These are phyloP conservation scores for Chelon auratus DNA, from an alignment of 2,797 vertebrate species.

Conservation along the genomic window DNA sequence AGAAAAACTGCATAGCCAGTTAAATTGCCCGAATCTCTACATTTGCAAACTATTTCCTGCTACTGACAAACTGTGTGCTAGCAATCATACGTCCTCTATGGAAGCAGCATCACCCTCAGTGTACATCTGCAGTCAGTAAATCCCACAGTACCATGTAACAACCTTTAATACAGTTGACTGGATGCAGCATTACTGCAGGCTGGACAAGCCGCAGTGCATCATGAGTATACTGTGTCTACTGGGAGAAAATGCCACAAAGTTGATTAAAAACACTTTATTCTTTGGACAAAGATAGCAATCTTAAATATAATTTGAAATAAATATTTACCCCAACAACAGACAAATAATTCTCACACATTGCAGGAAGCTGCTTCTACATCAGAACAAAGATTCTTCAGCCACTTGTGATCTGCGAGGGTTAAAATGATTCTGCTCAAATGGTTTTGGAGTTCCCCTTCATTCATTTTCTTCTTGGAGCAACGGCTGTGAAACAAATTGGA, in stretches of 20 bases:
- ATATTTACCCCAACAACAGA: not conserved
- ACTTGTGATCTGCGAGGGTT: constrained; percentile 2
- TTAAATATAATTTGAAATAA: constrained; percentile 9
- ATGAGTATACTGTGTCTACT: not conserved
- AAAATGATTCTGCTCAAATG: not conserved
- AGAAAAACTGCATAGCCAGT: too few species aligned
- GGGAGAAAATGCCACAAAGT: not conserved
- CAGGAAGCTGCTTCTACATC: not conserved
- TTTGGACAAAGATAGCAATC: not conserved
- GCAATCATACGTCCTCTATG: not conserved
- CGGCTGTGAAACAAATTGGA: constrained; percentile 68
- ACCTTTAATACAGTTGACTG: not conserved
- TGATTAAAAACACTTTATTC: not conserved
- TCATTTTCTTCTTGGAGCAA: constrained; percentile 78
- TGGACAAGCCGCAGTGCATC: not conserved
- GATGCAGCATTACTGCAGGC: not conserved
- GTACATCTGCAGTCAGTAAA: not conserved
- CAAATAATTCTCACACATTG: too few species aligned
- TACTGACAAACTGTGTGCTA: not conserved
- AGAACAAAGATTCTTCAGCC: not conserved
- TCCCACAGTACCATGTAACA: not conserved
- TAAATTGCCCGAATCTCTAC: too few species aligned
- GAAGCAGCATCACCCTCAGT: not conserved
- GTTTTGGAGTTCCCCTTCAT: constrained; percentile 26
- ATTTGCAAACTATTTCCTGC: not conserved